These are phyloP conservation scores for Myrmophylax atrothorax DNA, from an alignment of 2,113 vertebrate species.

Conservation along the genomic window DNA sequence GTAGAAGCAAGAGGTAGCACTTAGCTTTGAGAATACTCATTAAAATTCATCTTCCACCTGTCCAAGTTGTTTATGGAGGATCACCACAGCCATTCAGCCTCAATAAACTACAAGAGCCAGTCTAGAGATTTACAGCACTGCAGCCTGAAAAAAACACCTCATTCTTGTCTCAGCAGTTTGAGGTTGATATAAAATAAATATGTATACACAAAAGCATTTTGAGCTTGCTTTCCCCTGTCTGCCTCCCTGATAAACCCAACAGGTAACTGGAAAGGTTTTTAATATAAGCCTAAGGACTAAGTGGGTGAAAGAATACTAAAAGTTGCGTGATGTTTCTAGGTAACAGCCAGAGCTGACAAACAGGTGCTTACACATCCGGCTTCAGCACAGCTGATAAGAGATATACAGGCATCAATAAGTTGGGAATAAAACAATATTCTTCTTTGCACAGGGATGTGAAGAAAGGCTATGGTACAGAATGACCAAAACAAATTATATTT, in stretches of 20 bases:
- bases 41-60: conserved; percentile 41
- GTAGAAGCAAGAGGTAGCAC: neutral
- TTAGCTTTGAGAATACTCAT: neutral
- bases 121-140: neutral
- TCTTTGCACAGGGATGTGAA: neutral
- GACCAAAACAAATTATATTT: neutral
- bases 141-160: neutral
- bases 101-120: conserved; percentile 20
- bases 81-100: neutral
- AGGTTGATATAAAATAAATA: neutral
- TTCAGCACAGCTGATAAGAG: conserved; percentile 31
- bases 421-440: neutral
- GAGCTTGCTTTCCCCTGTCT: neutral
- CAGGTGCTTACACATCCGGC: neutral
- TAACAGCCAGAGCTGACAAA: neutral
- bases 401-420: neutral
- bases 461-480: neutral
- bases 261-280: neutral
- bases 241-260: neutral
- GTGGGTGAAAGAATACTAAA: neutral
- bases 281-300: neutral
- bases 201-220: neutral
- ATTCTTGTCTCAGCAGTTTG: neutral
- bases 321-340: conserved; percentile 30
- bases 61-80: conserved; percentile 41